Conservation (phyloP, 2,113 vertebrate genomes). For the Lynx canadensis region DNA sequence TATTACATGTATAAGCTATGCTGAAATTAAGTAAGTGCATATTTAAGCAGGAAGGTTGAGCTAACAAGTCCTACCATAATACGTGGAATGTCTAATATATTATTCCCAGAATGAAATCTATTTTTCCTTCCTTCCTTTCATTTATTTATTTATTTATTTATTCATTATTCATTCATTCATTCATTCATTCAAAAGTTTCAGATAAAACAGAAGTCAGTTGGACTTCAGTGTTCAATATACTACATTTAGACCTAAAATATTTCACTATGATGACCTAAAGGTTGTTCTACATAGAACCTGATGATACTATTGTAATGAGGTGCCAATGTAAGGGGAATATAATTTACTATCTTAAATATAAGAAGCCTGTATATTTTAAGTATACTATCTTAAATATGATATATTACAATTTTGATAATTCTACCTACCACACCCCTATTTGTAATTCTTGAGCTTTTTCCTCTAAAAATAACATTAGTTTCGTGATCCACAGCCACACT, state of each 20-base stretch:
- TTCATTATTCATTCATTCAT: neutral
- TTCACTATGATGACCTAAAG: neutral
- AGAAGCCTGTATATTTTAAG: neutral
- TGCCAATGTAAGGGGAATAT: neutral
- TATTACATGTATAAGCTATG: neutral
- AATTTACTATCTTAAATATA: neutral
- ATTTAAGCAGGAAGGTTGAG: neutral
- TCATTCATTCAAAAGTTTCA: neutral
- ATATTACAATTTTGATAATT: neutral
- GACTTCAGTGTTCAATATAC: neutral
- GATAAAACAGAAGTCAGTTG: neutral
- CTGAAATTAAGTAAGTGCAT: neutral
- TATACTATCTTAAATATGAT: neutral
- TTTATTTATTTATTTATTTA: neutral
- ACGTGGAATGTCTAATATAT: neutral
- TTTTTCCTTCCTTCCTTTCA: neutral
- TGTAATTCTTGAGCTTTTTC: neutral
- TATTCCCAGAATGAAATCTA: conserved; percentile 24
- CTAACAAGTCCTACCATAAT: neutral
- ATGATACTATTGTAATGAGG: neutral
- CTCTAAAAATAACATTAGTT: neutral
- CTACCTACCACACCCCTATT: neutral
- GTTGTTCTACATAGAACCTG: neutral
- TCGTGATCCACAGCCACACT: neutral
- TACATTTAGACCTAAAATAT: neutral